Evolutionary conservation across 2,797 vertebrate genomes (phyloP).

Genomic region (Liasis olivaceus): DNA sequence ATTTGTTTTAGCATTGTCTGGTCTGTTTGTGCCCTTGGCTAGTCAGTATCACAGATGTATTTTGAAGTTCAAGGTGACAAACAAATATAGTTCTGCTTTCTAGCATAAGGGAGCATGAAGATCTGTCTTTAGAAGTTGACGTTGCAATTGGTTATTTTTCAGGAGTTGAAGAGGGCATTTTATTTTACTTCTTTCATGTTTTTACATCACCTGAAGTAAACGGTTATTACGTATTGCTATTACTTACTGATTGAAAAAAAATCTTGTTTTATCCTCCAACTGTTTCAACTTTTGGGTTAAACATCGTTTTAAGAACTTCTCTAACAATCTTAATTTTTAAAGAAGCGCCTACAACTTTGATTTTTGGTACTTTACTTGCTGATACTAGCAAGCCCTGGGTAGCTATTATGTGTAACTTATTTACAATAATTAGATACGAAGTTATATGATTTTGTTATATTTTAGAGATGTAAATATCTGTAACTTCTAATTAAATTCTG

Average conservation of each 20-base stretch:
- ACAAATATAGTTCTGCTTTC: conserved; percentile 43
- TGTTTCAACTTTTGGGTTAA: background rate
- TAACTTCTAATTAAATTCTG: background rate
- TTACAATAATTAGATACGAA: background rate
- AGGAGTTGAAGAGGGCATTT: conserved; percentile 41
- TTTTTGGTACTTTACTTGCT: background rate
- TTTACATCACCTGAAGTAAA: conserved; percentile 11
- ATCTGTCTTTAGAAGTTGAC: conserved; percentile 21
- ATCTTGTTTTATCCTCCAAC: background rate
- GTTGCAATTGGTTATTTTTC: conserved; percentile 39
- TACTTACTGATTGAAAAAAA: background rate
- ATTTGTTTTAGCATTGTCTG: conserved; percentile 76
- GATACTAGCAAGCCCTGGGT: background rate
- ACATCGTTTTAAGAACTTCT: background rate
- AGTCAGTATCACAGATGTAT: conserved; percentile 71
- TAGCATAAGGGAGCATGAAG: conserved; percentile 51
- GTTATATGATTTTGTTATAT: background rate
- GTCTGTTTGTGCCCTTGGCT: conserved; percentile 72
- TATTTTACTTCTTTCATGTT: conserved; percentile 22
- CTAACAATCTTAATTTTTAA: background rate
- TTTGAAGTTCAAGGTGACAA: conserved; percentile 74
- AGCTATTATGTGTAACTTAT: background rate
- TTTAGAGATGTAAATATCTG: background rate
- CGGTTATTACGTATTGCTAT: background rate
- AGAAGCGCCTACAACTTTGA: background rate